These are phyloP conservation scores for Metellina segmentata DNA, from an alignment of 2,888 invertebrate genomes.

Conservation along the genomic window DNA sequence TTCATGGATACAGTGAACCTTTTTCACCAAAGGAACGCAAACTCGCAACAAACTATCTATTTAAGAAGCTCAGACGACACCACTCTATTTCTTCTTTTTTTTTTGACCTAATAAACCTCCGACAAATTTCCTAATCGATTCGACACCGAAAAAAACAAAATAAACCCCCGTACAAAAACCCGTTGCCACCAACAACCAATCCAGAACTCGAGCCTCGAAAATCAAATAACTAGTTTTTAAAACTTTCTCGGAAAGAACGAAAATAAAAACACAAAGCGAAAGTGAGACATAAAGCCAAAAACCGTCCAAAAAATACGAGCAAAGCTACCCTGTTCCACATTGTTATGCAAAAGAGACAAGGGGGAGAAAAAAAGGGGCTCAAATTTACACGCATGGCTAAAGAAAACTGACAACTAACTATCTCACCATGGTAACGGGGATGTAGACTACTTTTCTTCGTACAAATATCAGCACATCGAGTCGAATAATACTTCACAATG, in stretches of 20 bases:
- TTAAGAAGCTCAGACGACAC: too few species aligned
- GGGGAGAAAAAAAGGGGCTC: not conserved
- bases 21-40: too few species aligned
- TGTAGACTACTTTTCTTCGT: not conserved
- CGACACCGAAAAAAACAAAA: too few species aligned
- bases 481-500: conserved; percentile 38
- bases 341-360: conserved; percentile 24
- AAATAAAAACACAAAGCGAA: not conserved
- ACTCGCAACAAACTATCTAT: too few species aligned
- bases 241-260: not conserved
- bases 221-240: not conserved
- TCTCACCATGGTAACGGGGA: not conserved
- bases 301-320: not conserved
- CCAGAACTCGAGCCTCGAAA: not conserved
- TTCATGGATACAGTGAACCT: too few species aligned
- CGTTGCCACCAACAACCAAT: not conserved
- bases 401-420: conserved; percentile 9
- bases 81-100: too few species aligned
- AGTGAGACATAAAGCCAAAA: not conserved
- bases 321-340: not conserved
- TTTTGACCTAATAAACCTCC: too few species aligned
- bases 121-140: too few species aligned
- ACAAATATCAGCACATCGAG: conserved; percentile 8
- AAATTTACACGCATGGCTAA: not conserved
- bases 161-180: too few species aligned